Evolutionary conservation across 2,113 vertebrate genomes (phyloP).

Genomic region (Oncorhynchus gorbuscha): DNA sequence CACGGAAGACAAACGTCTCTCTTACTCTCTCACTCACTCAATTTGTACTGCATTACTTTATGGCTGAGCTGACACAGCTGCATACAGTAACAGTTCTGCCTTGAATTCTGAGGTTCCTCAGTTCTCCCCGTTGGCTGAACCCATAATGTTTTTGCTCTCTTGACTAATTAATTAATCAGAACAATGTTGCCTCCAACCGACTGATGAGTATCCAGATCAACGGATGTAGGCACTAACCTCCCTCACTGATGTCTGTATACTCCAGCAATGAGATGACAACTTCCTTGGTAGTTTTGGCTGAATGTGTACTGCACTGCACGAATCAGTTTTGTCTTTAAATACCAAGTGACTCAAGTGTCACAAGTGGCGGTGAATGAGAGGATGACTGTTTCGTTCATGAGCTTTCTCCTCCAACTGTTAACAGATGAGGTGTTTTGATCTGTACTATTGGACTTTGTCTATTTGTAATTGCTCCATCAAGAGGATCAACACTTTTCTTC

Average conservation of each 20-base stretch:
- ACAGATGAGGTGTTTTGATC: conserved; percentile 61
- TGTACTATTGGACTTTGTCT: conserved; percentile 65
- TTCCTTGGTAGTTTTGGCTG: not conserved
- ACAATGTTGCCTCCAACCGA: not conserved
- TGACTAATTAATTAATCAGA: not conserved
- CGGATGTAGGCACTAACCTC: conserved; percentile 18
- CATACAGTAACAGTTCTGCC: not conserved
- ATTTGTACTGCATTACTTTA: conserved; percentile 2
- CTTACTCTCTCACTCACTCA: too few species aligned
- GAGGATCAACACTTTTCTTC: conserved; percentile 56
- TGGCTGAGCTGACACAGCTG: not conserved
- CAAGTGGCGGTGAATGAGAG: conserved; percentile 58
- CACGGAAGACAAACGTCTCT: not conserved
- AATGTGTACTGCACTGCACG: conserved; percentile 50
- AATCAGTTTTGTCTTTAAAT: conserved; percentile 64
- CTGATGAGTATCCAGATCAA: conserved; percentile 4
- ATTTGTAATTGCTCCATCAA: conserved; percentile 63
- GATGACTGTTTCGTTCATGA: conserved; percentile 47
- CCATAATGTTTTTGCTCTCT: not conserved
- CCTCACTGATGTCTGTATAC: conserved; percentile 45
- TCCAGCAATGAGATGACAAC: not conserved
- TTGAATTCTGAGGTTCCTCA: too few species aligned
- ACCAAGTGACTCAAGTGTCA: conserved; percentile 66
- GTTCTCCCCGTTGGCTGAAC: not conserved
- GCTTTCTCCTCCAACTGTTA: conserved; percentile 49